Evolutionary conservation across 2,797 vertebrate genomes (phyloP), one percentile per base, ranked within the genome.

Genomic region (Falco concolor): DNA sequence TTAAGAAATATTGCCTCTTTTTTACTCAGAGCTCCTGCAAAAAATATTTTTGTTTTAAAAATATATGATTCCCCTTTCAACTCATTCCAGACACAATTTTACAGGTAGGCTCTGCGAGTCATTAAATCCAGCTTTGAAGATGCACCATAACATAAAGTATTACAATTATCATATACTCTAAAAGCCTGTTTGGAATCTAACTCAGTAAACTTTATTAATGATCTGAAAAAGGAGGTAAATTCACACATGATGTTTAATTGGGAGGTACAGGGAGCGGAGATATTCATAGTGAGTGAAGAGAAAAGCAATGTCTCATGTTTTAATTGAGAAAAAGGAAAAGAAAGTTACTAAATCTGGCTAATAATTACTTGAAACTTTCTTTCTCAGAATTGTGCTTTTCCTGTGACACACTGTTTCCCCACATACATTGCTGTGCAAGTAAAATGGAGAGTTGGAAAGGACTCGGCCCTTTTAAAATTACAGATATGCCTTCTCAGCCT

Each of bases 51-150:
- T 78, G 63, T 30, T 93, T 69, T 34, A 50, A 86, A 92, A 94
- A 85, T 87, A 57, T 68, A 67, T 56, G 6, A 91, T 91, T 92
- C 89, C 92, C 70, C 89, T 97, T 97, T 97, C 94, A 97, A 96
- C 90, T 97, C 87, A 91, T 97, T 97, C 95, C 95, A 97, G 94
- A 85, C 91, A 96, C 73, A 95, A 80, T 96, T 97, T 97, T 97
- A 95, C 95, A 97, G 95, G 95, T 97, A 96, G 79, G 49, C 70
- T 96, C 74, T 95, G 93, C 88, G 89, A 93, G 69, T 97, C 88
- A 76, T 95, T 96, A 95, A 94, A 95, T 92, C 36, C 72, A 86
- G 79, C 96, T 97, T 97, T 97, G 95, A 96, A 96, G 93, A 96
- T 81, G 60, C 68, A 95, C 68, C 80, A 45, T 90, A 95, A 95